These are phyloP conservation scores for Corythucha ciliata DNA, from an alignment of 2,888 invertebrate species.

Conservation along the genomic window DNA sequence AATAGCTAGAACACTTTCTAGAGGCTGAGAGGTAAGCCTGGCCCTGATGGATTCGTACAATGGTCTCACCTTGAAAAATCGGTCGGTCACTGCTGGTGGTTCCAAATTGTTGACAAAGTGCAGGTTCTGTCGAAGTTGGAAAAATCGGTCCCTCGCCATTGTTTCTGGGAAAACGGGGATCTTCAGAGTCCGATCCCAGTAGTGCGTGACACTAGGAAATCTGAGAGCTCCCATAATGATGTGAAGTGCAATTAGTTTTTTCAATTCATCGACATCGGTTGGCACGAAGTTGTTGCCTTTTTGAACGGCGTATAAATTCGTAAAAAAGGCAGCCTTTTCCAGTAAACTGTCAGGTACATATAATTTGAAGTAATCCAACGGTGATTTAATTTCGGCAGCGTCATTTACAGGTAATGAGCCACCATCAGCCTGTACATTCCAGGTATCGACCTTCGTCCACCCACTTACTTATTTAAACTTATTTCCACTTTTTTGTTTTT, in stretches of 20 bases:
- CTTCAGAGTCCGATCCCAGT: background rate
- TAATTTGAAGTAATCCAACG: background rate
- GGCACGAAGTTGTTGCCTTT: background rate
- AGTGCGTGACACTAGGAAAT: slow-evolving; percentile 1
- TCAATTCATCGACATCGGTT: slow-evolving; percentile 2
- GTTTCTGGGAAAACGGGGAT: background rate
- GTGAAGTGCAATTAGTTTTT: slow-evolving; percentile 1
- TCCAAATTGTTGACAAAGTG: background rate
- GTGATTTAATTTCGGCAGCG: slow-evolving; percentile 1
- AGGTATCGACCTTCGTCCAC: no score
- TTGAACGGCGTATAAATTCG: slow-evolving; percentile 7
- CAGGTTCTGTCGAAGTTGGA: slow-evolving; percentile 7
- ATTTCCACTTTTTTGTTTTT: no score
- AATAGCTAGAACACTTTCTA: slow-evolving; percentile 18
- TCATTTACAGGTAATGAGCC: no score
- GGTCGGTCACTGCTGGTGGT: slow-evolving; percentile 3
- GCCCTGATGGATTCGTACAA: slow-evolving; percentile 16
- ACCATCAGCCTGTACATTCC: no score
- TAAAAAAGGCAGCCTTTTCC: background rate
- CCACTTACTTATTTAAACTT: no score
- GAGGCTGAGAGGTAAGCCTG: background rate
- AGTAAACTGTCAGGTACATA: background rate
- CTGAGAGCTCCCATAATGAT: background rate
- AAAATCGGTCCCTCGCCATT: background rate
- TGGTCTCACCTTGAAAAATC: slow-evolving; percentile 25